Conservation (phyloP, 2,888 invertebrate genomes). For the Archaeoteleia sp. region DNA sequence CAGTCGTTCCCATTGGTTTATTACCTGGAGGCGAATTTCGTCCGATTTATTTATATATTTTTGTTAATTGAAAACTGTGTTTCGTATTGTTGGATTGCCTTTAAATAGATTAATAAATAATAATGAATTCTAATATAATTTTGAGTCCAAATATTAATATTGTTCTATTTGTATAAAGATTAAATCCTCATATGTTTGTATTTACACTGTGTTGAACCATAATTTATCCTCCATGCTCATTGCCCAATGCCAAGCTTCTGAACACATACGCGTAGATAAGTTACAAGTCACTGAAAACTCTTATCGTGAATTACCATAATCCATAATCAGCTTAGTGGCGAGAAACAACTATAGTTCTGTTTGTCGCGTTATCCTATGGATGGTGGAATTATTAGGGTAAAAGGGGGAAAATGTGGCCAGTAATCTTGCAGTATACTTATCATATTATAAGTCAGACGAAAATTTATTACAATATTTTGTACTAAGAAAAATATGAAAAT, state of each 20-base stretch:
- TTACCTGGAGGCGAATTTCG: background rate
- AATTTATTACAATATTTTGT: too few species aligned
- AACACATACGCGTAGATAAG: slow-evolving; percentile 5
- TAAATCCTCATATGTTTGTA: too few species aligned
- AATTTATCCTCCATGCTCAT: slow-evolving; percentile 3
- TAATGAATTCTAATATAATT: too few species aligned
- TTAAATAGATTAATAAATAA: background rate
- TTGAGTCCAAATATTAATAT: background rate
- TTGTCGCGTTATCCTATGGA: slow-evolving; percentile 1
- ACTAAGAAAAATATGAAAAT: too few species aligned
- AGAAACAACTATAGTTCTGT: slow-evolving; percentile 4
- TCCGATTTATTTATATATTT: background rate
- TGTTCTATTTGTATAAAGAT: background rate
- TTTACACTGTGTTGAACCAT: slow-evolving; percentile 2
- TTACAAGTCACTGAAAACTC: slow-evolving; percentile 4
- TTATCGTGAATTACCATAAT: slow-evolving; percentile 7
- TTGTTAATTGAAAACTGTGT: too few species aligned
- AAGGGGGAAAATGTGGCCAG: too few species aligned
- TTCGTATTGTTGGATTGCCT: background rate
- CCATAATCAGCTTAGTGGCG: slow-evolving; percentile 17
- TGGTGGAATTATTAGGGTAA: background rate
- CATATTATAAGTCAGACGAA: too few species aligned
- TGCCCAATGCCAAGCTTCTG: background rate
- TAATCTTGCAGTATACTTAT: background rate
- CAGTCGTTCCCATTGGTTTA: background rate